These are phyloP conservation scores for Quadriops clusia DNA, from an alignment of 2,888 invertebrate genomes.

Conservation along the genomic window DNA sequence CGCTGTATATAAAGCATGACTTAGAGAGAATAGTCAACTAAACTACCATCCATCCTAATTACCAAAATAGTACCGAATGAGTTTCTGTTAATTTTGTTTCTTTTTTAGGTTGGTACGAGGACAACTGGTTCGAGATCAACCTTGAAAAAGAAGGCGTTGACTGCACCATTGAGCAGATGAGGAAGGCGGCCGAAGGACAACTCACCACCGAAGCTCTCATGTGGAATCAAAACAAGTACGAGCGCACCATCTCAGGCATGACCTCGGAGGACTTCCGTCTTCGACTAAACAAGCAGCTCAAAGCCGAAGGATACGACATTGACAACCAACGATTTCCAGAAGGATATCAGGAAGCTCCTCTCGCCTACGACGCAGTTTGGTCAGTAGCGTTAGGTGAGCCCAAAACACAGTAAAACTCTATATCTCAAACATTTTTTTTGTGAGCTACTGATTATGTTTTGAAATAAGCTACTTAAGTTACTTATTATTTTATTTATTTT, in stretches of 20 bases:
- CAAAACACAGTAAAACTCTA: too few relatives aligned
- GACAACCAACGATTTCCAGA: slow-evolving; percentile 79
- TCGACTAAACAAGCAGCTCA: slow-evolving; percentile 69
- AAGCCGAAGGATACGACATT: slow-evolving; percentile 72
- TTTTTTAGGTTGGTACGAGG: slow-evolving; percentile 85
- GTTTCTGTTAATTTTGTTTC: slow-evolving; percentile 1
- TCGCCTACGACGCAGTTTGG: slow-evolving; percentile 99
- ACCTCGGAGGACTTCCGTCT: slow-evolving; percentile 83
- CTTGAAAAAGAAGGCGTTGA: slow-evolving; percentile 77
- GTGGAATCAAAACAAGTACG: slow-evolving; percentile 90
- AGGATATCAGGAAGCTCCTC: slow-evolving; percentile 94
- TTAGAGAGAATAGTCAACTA: too few relatives aligned
- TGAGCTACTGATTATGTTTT: too few relatives aligned
- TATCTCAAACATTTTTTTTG: too few relatives aligned
- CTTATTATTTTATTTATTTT: too few relatives aligned
- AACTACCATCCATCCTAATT: neutral
- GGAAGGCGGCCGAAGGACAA: slow-evolving; percentile 90
- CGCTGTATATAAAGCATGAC: too few relatives aligned
- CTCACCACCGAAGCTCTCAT: slow-evolving; percentile 97
- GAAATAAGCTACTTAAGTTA: too few relatives aligned
- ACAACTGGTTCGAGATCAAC: slow-evolving; percentile 94
- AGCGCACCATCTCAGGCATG: slow-evolving; percentile 91
- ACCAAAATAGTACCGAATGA: slow-evolving; percentile 1
- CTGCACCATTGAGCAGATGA: slow-evolving; percentile 89
- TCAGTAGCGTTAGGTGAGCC: slow-evolving; percentile 93